Evolutionary conservation across 2,797 vertebrate species (phyloP).

Genomic region (Sebastes nivosus): DNA sequence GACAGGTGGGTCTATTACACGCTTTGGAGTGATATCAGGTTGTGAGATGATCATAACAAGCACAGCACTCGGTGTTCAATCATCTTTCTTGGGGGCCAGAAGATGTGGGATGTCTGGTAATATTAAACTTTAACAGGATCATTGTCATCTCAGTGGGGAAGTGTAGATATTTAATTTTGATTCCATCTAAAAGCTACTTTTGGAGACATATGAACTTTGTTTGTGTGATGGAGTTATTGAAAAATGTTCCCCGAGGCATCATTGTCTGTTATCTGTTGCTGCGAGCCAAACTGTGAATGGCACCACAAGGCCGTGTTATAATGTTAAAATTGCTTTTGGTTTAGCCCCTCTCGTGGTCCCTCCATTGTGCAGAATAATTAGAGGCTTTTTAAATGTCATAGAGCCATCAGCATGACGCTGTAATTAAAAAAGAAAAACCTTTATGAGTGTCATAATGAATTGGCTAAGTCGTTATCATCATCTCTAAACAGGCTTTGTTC

Average conservation of each 20-base stretch:
- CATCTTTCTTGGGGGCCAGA: neutral
- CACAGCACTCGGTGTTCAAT: neutral
- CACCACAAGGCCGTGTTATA: conserved; percentile 31
- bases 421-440: conserved; percentile 76
- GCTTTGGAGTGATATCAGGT: neutral
- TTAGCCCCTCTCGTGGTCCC: conserved; percentile 48
- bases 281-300: conserved; percentile 39
- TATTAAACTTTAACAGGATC: neutral
- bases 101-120: neutral
- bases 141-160: neutral
- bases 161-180: neutral
- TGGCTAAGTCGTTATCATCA: conserved; percentile 55
- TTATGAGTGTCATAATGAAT: conserved; percentile 72
- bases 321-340: conserved; percentile 47
- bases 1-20: neutral
- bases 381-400: conserved; percentile 71
- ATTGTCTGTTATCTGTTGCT: conserved; percentile 20
- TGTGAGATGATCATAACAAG: neutral
- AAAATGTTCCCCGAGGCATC: neutral
- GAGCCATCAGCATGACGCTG: conserved; percentile 60
- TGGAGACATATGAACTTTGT: conserved; percentile 1
- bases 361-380: conserved; percentile 72
- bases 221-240: neutral
- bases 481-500: conserved; percentile 56
- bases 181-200: neutral